These are phyloP conservation scores for Struthio camelus DNA, from an alignment of 2,113 vertebrate genomes.

Conservation along the genomic window DNA sequence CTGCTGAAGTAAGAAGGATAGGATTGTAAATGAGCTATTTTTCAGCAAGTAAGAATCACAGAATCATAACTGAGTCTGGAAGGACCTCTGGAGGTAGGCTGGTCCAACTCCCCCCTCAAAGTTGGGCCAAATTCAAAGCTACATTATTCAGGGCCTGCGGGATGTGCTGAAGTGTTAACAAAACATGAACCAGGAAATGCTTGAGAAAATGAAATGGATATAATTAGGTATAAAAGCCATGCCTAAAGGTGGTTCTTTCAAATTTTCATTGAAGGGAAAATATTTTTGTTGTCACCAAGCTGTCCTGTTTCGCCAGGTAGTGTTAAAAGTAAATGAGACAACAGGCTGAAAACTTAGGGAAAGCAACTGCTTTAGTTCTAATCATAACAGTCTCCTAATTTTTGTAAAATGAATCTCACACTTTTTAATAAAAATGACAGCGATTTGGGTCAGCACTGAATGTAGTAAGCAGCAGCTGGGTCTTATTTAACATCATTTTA, in stretches of 20 bases:
- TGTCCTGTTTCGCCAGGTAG: background rate
- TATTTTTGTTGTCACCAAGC: background rate
- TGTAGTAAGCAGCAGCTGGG: background rate
- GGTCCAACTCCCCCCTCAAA: background rate
- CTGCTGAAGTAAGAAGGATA: background rate
- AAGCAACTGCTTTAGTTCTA: background rate
- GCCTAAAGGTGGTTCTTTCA: background rate
- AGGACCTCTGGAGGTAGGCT: constrained; percentile 37
- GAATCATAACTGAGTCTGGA: constrained; percentile 19
- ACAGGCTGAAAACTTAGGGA: background rate
- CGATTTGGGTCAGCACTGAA: background rate
- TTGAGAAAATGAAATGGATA: background rate
- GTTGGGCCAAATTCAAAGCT: background rate
- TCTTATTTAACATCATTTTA: background rate
- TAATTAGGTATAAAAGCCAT: background rate
- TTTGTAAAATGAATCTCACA: background rate
- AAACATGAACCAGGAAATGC: background rate
- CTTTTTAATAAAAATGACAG: background rate
- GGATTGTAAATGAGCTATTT: background rate
- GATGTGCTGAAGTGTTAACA: background rate
- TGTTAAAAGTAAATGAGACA: background rate
- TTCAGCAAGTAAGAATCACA: background rate
- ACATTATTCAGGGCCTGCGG: background rate
- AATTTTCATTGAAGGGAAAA: background rate
- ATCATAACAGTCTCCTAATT: background rate